A percentile compares a stretch with the other conserved stretches of the same genome.
These are phyloP conservation scores for Apodemia hepburni DNA, from an alignment of 2,888 invertebrate genomes.

Conservation along the genomic window DNA sequence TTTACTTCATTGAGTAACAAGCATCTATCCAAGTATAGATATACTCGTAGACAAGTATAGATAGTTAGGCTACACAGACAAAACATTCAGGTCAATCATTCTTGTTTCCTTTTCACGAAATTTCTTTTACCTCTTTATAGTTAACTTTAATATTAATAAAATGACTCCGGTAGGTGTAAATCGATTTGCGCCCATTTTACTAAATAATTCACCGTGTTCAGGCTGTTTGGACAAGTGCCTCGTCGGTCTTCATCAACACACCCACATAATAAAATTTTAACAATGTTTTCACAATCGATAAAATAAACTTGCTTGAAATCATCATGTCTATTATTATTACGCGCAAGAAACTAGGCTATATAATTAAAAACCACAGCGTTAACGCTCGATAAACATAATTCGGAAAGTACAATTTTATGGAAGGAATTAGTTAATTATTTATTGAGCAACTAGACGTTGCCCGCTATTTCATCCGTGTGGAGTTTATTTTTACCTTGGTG, in stretches of 20 bases:
- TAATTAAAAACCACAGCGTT: slow-evolving; percentile 44
- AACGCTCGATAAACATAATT: slow-evolving; percentile 41
- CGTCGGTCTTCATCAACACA: slow-evolving; percentile 71
- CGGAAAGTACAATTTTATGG: slow-evolving; percentile 1
- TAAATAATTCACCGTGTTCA: slow-evolving; percentile 68
- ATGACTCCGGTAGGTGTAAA: slow-evolving; percentile 63
- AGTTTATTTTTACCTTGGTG: too few relatives aligned
- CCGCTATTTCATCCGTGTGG: too few relatives aligned
- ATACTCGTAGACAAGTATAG: too few relatives aligned
- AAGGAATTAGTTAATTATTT: too few relatives aligned
- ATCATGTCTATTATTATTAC: slow-evolving; percentile 46
- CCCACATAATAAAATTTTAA: slow-evolving; percentile 74
- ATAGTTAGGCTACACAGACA: too few relatives aligned
- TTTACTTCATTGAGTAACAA: too few relatives aligned
- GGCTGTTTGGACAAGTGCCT: slow-evolving; percentile 74
- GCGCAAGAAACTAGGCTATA: slow-evolving; percentile 62
- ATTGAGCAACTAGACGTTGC: too few relatives aligned
- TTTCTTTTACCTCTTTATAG: not conserved
- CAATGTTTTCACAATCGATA: slow-evolving; percentile 76
- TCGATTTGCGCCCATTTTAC: slow-evolving; percentile 62
- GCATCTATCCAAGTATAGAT: too few relatives aligned
- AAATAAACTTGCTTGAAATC: slow-evolving; percentile 45
- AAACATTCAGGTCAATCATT: too few relatives aligned
- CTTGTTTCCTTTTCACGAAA: too few relatives aligned
- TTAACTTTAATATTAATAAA: slow-evolving; percentile 22